Evolutionary conservation across 1,140 invertebrate genomes (phyloP).

Genomic region (Bombus vancouverensis): DNA sequence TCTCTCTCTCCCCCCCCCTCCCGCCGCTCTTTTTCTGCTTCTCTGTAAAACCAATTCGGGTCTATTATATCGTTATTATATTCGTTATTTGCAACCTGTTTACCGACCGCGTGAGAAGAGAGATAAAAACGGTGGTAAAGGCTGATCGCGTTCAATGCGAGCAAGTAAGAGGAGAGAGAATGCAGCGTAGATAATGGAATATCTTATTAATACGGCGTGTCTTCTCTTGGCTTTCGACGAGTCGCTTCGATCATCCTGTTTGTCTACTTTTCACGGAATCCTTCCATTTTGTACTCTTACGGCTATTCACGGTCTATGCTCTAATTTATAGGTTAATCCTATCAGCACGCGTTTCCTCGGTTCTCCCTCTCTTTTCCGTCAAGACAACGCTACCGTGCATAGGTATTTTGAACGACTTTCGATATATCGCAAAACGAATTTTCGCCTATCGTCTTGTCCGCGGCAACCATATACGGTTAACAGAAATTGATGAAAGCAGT

Average conservation of each 20-base stretch:
- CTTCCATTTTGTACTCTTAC: background rate
- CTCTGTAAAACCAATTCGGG: too few relatives aligned
- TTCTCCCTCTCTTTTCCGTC: background rate
- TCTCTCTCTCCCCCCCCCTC: rapidly evolving
- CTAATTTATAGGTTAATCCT: constrained; percentile 16
- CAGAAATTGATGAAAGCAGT: too few relatives aligned
- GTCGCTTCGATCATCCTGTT: background rate
- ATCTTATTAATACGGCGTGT: background rate
- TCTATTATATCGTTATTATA: too few relatives aligned
- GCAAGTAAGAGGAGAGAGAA: background rate
- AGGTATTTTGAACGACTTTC: too few relatives aligned
- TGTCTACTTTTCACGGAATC: background rate
- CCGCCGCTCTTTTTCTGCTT: too few relatives aligned
- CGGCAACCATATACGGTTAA: too few relatives aligned
- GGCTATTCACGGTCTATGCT: background rate
- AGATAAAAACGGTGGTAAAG: background rate
- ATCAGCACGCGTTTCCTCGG: background rate
- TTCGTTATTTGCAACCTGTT: background rate
- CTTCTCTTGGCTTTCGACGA: background rate
- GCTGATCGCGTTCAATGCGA: too few relatives aligned
- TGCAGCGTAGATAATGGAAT: background rate
- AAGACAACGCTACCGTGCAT: too few relatives aligned
- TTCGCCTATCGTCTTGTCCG: too few relatives aligned
- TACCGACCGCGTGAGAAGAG: background rate
- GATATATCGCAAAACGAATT: too few relatives aligned